Conservation (phyloP, 2,113 vertebrate genomes). For the Bambusicola thoracicus region DNA sequence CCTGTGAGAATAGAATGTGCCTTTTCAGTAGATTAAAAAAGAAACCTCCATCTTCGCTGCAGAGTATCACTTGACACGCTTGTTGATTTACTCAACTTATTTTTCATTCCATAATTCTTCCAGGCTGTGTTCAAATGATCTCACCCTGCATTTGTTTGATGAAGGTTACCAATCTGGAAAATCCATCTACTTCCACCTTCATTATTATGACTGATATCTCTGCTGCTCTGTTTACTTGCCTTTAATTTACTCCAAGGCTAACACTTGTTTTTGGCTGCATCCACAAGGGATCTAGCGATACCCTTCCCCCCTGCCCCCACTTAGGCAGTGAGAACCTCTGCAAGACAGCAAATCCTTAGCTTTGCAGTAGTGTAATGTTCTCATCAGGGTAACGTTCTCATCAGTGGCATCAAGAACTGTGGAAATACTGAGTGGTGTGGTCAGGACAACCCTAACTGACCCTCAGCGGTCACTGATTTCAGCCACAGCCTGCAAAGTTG, state of each 20-base stretch:
- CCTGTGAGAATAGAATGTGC: background rate
- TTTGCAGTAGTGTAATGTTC: rapidly evolving
- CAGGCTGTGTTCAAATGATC: slow-evolving; percentile 3
- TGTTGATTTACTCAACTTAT: slow-evolving; percentile 48
- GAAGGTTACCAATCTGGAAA: slow-evolving; percentile 52
- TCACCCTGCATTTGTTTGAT: slow-evolving; percentile 34
- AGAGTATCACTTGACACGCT: background rate
- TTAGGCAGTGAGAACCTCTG: background rate
- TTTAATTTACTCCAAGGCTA: slow-evolving; percentile 50
- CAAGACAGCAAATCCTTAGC: background rate
- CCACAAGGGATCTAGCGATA: background rate
- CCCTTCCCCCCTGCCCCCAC: background rate
- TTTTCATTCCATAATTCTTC: slow-evolving; percentile 43
- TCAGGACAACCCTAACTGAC: background rate
- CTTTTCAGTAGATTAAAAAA: slow-evolving; percentile 52
- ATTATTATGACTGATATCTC: slow-evolving; percentile 42
- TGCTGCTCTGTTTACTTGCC: background rate
- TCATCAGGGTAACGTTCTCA: background rate
- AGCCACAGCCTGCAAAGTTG: background rate
- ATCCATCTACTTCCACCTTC: slow-evolving; percentile 5
- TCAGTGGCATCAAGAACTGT: background rate
- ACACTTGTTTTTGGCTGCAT: background rate
- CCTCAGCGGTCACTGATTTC: background rate
- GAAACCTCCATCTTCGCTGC: slow-evolving; percentile 16
- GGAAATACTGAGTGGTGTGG: rapidly evolving